Conservation (phyloP, 2,113 vertebrate species). For the Chauna torquata region DNA sequence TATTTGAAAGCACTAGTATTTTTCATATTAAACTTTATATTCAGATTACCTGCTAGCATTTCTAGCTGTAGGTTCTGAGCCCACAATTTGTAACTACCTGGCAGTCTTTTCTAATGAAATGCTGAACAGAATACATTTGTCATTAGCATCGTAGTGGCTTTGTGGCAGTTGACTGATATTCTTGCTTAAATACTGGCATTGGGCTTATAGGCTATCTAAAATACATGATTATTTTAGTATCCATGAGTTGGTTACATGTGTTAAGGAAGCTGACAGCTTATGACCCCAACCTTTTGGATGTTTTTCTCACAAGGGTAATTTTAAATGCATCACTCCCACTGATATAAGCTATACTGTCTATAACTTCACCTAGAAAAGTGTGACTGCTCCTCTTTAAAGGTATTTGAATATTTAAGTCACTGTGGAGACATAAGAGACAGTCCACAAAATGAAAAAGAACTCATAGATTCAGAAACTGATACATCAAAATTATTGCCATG, state of each 20-base stretch:
- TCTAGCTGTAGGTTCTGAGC: not conserved
- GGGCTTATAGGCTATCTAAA: not conserved
- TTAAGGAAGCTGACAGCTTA: not conserved
- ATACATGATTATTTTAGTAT: not conserved
- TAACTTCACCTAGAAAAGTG: not conserved
- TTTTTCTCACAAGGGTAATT: not conserved
- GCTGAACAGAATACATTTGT: not conserved
- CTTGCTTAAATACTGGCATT: not conserved
- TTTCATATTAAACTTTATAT: not conserved
- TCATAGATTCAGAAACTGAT: not conserved
- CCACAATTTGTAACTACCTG: not conserved
- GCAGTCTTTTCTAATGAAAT: not conserved
- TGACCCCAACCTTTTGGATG: not conserved
- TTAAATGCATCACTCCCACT: not conserved
- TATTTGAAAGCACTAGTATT: not conserved
- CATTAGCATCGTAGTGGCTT: not conserved
- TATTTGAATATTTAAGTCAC: not conserved
- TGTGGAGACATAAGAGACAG: not conserved
- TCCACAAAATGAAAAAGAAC: not conserved
- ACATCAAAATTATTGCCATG: not conserved
- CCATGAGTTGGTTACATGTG: not conserved
- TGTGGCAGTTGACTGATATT: not conserved
- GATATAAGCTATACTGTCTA: not conserved
- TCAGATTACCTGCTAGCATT: not conserved
- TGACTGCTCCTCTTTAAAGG: not conserved